These are phyloP conservation scores for Chloropsis hardwickii DNA, from an alignment of 2,113 vertebrate genomes.

Conservation along the genomic window DNA sequence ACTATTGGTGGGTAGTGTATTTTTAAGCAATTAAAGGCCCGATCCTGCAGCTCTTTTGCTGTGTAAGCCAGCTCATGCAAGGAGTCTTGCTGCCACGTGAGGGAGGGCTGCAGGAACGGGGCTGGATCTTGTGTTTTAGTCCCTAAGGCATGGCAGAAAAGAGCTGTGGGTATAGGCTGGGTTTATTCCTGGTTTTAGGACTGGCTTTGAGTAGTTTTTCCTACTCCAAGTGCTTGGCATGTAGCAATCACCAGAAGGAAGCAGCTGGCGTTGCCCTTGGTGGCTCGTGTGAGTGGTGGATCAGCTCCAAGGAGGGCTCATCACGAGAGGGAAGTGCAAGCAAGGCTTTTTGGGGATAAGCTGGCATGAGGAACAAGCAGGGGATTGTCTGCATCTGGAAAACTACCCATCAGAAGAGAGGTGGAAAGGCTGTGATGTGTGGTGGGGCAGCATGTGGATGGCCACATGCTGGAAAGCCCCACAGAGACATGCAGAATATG, in stretches of 20 bases:
- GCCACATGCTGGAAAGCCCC: rapidly evolving
- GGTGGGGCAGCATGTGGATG: rapidly evolving
- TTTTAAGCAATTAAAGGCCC: constrained; percentile 71
- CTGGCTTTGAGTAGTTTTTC: not conserved
- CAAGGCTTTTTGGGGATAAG: not conserved
- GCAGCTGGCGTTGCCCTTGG: not conserved
- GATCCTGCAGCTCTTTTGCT: constrained; percentile 6
- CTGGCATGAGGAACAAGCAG: not conserved
- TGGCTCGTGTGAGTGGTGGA: rapidly evolving
- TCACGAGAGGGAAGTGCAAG: not conserved
- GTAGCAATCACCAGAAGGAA: not conserved
- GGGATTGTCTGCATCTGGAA: not conserved
- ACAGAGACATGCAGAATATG: not conserved
- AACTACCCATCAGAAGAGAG: not conserved
- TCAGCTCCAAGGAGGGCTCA: not conserved
- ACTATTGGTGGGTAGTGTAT: constrained; percentile 76
- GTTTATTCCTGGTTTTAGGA: not conserved
- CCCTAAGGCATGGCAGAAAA: not conserved
- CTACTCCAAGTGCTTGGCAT: not conserved
- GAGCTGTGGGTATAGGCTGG: rapidly evolving
- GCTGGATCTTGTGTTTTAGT: not conserved
- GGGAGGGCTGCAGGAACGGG: not conserved
- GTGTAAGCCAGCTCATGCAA: not conserved
- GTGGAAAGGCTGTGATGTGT: not conserved
- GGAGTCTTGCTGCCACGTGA: not conserved